phyloP scores from a whole-genome alignment of 37 sponge, comb jelly and placozoan genomes.

The Petrosia ficiformis region DNA sequence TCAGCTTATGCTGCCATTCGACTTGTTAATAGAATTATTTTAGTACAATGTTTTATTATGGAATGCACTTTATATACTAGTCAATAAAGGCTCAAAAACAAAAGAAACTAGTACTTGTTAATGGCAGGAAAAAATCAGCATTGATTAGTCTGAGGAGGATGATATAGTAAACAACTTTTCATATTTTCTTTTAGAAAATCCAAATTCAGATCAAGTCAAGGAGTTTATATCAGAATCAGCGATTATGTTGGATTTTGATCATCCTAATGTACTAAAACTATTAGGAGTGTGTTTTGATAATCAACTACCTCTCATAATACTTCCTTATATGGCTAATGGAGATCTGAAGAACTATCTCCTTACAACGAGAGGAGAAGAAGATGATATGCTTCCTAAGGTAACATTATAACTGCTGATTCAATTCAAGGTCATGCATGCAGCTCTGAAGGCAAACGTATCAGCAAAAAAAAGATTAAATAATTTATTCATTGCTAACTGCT shows the following conservation, averaged over 20 bases:
- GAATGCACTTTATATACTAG: too few relatives aligned
- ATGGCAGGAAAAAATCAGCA: too few relatives aligned
- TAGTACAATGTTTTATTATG: too few relatives aligned
- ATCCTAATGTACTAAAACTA: slow-evolving; percentile 43
- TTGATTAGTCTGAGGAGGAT: too few relatives aligned
- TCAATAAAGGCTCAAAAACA: too few relatives aligned
- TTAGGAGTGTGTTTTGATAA: slow-evolving; percentile 57
- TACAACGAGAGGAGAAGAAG: slow-evolving; percentile 11
- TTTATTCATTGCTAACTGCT: not conserved
- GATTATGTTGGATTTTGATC: slow-evolving; percentile 28
- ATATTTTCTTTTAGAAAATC: not conserved
- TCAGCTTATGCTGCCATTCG: too few relatives aligned
- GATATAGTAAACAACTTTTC: too few relatives aligned
- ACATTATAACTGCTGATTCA: not conserved
- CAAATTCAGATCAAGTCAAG: slow-evolving; percentile 20
- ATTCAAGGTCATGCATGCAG: not conserved
- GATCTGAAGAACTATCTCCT: slow-evolving; percentile 35
- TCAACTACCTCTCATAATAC: slow-evolving; percentile 19
- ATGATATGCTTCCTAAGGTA: not conserved
- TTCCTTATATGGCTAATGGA: slow-evolving; percentile 46
- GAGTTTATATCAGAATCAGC: slow-evolving; percentile 39
- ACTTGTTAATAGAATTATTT: too few relatives aligned
- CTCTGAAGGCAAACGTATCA: not conserved
- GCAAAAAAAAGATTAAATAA: not conserved
- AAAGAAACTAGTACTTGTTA: too few relatives aligned